Base-by-base conservation (phyloP, 2,888 invertebrate genomes). In the Icerya purchasi region DNA sequence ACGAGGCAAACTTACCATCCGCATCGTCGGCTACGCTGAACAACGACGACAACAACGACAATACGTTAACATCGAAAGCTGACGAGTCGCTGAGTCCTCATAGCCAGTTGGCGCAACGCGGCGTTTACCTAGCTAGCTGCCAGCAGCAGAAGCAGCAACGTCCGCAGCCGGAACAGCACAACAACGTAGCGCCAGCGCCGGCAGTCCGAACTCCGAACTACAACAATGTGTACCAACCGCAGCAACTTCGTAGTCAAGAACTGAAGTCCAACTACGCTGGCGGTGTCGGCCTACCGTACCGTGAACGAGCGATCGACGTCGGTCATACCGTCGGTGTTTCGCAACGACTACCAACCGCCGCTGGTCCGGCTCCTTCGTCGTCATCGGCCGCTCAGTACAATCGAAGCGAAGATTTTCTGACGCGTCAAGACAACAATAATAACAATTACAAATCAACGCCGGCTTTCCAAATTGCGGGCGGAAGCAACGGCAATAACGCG, bases 61-160 rank as follows among this genome's bases (percentile, higher is more conserved):
- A 58, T 10, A 36, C 57, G 1, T 53, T 61, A 1, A 23, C 49
- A 8, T 55, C 54, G 49, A 54, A 58, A 22, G 55, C 57, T 2
- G 63, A 65, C 19, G 63, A 63, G 5, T 60, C 63, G 14, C 60
- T 65, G 56, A 67, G 67, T 56, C 67, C 67, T 2, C 66, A 67
- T 60, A 66, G 66, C 53, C 67, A 67, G 58, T 61, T 68, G 22
- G 63, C 66, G n/a, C 67, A 68, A 61, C 66, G 66, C 50, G 67
- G 67, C 0, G 67, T 68, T n/a, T 68, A 68, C 54, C 63, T 67
- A 53, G 65, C 64, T 60, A 61, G 58, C 59, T 49, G 60, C 57
- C 21, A 61, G 57, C 14, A 49, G 57, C 22, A 56, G 56, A 54
- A 61, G 57, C 20, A 61, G 58, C n/a, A n/a, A n/a, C n/a, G n/a